A percentile compares a stretch with the other conserved stretches of the same genome.
Conservation (phyloP, 2,888 invertebrate species). For the Heliothis peltigera region DNA sequence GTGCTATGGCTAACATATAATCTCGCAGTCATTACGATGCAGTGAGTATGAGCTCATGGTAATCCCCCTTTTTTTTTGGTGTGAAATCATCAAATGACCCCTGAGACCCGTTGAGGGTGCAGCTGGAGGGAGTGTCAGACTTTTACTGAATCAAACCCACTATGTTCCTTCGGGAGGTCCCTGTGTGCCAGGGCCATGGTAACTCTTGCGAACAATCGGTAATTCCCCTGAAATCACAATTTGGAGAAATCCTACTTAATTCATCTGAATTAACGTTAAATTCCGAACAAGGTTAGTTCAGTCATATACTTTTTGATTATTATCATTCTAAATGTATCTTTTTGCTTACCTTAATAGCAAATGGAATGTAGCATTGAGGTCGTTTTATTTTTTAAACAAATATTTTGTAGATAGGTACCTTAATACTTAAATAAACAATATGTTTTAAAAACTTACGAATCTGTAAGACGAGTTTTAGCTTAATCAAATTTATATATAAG, state of each 20-base stretch:
- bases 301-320: too few species aligned
- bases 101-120: too few species aligned
- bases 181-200: too few species aligned
- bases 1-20: neutral
- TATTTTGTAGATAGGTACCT: neutral
- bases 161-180: too few species aligned
- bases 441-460: neutral
- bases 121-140: too few species aligned
- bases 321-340: too few species aligned
- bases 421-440: neutral
- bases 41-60: neutral
- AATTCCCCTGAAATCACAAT: neutral
- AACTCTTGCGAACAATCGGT: too few species aligned
- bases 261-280: neutral
- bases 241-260: neutral
- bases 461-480: neutral
- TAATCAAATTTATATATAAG: slow-evolving; percentile 18
- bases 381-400: neutral
- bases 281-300: neutral
- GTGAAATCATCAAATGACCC: too few species aligned
- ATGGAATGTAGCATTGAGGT: slow-evolving; percentile 7
- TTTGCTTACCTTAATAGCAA: neutral
- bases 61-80: too few species aligned
- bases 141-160: too few species aligned
- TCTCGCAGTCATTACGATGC: neutral